These are phyloP conservation scores for Melanerpes aurifrons DNA, from an alignment of 2,113 vertebrate genomes.

Conservation along the genomic window DNA sequence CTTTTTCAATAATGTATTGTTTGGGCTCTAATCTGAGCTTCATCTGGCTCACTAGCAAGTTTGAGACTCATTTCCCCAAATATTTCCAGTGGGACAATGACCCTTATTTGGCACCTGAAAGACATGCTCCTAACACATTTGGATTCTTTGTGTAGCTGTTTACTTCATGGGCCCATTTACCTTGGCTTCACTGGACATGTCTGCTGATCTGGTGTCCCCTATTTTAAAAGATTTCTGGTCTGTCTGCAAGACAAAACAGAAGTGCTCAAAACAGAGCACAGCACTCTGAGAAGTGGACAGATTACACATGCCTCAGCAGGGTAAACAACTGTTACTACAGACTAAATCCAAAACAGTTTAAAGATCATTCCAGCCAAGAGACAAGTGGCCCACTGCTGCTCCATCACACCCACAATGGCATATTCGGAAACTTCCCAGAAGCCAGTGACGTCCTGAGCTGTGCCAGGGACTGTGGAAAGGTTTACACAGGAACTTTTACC, in stretches of 20 bases:
- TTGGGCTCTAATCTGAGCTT: neutral
- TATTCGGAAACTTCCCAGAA: neutral
- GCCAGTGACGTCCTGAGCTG: neutral
- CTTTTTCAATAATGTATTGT: neutral
- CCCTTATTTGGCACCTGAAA: neutral
- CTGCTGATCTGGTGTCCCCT: neutral
- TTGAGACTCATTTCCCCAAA: neutral
- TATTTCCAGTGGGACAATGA: neutral
- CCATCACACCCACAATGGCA: neutral
- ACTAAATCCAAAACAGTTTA: neutral
- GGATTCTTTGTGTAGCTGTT: neutral
- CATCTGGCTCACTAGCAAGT: neutral
- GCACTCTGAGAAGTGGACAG: neutral
- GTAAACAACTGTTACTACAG: neutral
- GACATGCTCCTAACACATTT: neutral
- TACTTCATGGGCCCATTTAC: neutral
- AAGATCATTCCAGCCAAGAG: neutral
- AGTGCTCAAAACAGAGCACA: neutral
- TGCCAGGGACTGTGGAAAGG: neutral
- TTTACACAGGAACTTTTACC: neutral
- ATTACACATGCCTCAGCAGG: neutral
- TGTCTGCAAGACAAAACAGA: conserved; percentile 33
- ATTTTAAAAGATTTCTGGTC: neutral
- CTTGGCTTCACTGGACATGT: neutral
- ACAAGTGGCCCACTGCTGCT: neutral